Base-by-base conservation (phyloP, 1,140 invertebrate genomes). In the Araneus ventricosus region DNA sequence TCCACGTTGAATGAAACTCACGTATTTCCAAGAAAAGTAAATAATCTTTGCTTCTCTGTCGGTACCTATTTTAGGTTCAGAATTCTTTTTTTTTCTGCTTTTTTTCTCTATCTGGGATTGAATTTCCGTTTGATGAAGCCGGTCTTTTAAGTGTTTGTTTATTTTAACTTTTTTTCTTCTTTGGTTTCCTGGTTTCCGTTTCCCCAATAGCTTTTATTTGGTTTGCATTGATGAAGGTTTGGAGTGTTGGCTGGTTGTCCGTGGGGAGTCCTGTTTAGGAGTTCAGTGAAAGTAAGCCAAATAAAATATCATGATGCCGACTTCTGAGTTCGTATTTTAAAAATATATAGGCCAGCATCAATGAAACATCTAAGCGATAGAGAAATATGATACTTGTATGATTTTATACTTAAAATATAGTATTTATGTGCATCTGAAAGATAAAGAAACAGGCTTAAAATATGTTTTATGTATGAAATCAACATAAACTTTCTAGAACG, bases 51-150 rank as follows among this genome's bases (percentile, higher is more conserved):
- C 8, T 27, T 75, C 30, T 75, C 70, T 34, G 70, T 37, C 70
- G 70, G 30, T 34, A 6, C 27, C 67, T 75, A 75, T 75, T 75
- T 30, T 20, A 20, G 17, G 67, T 34, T 75, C 70, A 17, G 70
- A 75, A 20, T 14, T 6, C 0, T n/a, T 67, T 27, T 67, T 67
- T 67, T 34, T 37, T 20, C 6, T 5, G 0, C 22, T 20, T 14
- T 63, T 4, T 17, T 17, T 10, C 41, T 8, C 45, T 34, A 5
- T 75, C 30, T 75, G 30, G 70, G 70, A 75, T 75, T 75, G 70
- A 75, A 37, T 75, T 75, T 37, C 70, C 70, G 67, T 75, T 75
- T 75, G 70, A 75, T 75, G 70, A 75, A 75, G 67, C 14, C 70
- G 34, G 34, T 75, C 70, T 37, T 75, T 75, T 75, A 75, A 75